Evolutionary conservation across 1,140 invertebrate genomes (phyloP), one percentile per base, ranked within the genome.

Genomic region (Pseudomyrmex concolor): DNA sequence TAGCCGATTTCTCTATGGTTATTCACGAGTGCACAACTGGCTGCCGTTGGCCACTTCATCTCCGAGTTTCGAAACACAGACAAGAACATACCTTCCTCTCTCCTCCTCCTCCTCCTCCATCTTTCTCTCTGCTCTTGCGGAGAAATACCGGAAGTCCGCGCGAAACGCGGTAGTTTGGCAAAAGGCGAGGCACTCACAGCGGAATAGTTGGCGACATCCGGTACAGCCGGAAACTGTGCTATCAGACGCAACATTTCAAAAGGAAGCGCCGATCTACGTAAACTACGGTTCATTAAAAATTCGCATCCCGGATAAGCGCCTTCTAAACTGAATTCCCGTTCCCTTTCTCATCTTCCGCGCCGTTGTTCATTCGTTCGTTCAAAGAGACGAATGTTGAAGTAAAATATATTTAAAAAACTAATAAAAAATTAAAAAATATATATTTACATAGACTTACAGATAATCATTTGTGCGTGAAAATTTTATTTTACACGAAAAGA

Each of bases 151-250:
- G n/a, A 25, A 25, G 50, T 51, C 19, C 45, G 54, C 43, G 66
- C 66, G 48, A 62, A 22, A 25, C 43, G 66, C 66, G 48, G 54
- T 66, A 70, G 70, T 73, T 70, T 25, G 50, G 50, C n/a, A 54
- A 72, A 64, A 60, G 70, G 34, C 19, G 57, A 60, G 70, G 34
- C n/a, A 68, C 15, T 76, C 57, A 9, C 34, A 17, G 19, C 9
- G 55, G 68, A 71, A 86, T 84, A 85, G 85, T 86, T 91, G 73
- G 83, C 70, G 73, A 83, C 84, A 89, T 87, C 71, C 67, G 82
- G 73, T 15, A 15, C 25, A 45, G 10, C 57, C 64, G 54, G 54
- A 78, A 70, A 19, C 7, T 9, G 50, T 60, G 17, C 57, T 34
- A 68, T 74, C 43, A n/a, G 13, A 13, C 8, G 9, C n/a, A 25